Evolutionary conservation across 2,888 invertebrate species (phyloP), one percentile per base, ranked within the genome.

Genomic region (Lagria hirta): DNA sequence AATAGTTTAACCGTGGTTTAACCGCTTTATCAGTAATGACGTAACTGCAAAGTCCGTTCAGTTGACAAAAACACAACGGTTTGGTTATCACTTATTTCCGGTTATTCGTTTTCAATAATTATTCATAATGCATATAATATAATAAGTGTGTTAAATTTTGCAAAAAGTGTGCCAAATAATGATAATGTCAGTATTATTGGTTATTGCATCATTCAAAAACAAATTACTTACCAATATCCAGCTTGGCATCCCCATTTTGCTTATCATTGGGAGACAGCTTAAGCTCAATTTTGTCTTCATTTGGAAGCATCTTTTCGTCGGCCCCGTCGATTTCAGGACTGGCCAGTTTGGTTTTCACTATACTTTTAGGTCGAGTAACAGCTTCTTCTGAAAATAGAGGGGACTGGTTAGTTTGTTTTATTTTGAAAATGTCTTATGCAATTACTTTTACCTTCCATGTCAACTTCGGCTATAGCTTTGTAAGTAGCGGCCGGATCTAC

Each of bases 221-320:
- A 26, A 8, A 6, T 29, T 16, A 35, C 76, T 78, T 57, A 72
- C 86, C 86, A 37, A 92, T 86, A 64, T 90, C 88, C 48, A 93
- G 84, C 73, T 90, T 91, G 1, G 91, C 88, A 69, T 91, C 91
- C 1, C 91, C 92, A 76, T 92, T 93, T 66, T 86, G 79, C 51
- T 84, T 80, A 1, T 81, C 84, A 35, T 62, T 65, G 7, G 83
- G 78, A 80, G 84, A 81, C 57, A 85, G 88, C 71, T 87, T 87
- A 1, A 88, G 86, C 42, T 79, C 75, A 65, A 79, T 75, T 21
- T 79, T 78, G 38, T 77, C 79, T 15, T 81, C 81, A 32, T 75
- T 75, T 6, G 76, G 73, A 38, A 86, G 69, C 73, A 86, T 80
- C 62, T 81, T 83, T 72, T 84, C 85, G 58, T 84, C 82, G 3